Base-by-base conservation (phyloP, 2,888 invertebrate species). In the Drosophila paranaensis region DNA sequence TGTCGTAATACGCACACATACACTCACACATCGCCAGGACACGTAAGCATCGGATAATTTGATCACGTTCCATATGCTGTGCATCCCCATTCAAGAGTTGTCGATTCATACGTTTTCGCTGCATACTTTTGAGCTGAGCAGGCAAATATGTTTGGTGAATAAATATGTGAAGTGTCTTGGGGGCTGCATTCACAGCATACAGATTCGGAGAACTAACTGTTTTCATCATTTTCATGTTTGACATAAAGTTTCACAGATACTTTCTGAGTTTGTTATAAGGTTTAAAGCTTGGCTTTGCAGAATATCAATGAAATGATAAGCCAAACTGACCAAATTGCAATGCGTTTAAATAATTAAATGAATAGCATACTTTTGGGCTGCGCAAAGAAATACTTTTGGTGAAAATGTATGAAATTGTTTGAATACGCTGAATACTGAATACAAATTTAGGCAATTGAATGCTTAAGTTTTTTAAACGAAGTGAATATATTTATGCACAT, bases 121-220 rank as follows among this genome's bases (percentile, higher is more conserved):
- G 74, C 75, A 74, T 74, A 67, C 68, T 72, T 67, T 66, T 30
- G 6, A 14, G 72, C 51, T 3, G 58, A 10, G 20, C 6, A 40
- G 40, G 33, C 30, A 69, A 67, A 69, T 27, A 11, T 0, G 3
- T 5, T 6, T 43, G 67, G 42, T 48, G 53, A 40, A 33, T 33
- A 40, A 35, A 53, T 11, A 13, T 4, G 11, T 20, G 14, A 6
- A 9, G 60, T n/a, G 6, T 30, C 45, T 62, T 14, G 62, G n/a
- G 8, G 37, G 37, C 16, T 42, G 30, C 30, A 33, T 33, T n/a
- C 6, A 9, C 3, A 35, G 42, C 11, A 20, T 37, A 35, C n/a
- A 33, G 27, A 9, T 30, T n/a, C 5, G 43, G 43, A 20, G 20
- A 10, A n/a, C 14, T 2, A 3, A 27, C 4, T 46, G 25, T 6